Conservation (phyloP, 1,140 invertebrate species). For the Panagrolaimus sp. region DNA sequence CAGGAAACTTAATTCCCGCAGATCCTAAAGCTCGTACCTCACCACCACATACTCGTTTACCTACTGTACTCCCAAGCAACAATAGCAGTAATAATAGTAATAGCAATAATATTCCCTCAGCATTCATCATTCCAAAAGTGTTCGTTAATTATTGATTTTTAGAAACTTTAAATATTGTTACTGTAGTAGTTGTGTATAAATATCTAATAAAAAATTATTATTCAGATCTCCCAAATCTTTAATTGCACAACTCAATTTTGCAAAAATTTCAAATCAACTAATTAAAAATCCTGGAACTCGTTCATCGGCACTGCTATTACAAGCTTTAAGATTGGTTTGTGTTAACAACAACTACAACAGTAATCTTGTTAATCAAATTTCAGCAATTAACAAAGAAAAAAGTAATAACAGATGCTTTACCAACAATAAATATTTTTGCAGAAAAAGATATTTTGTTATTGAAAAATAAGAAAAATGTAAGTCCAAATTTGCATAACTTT, state of each 20-base stretch:
- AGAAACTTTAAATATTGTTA: neutral
- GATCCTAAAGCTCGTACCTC: conserved; percentile 25
- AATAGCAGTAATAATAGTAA: neutral
- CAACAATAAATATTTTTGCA: conserved; percentile 20
- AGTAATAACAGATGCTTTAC: neutral
- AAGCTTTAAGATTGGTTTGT: conserved; percentile 44
- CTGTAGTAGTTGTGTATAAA: neutral
- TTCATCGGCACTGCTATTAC: conserved; percentile 40
- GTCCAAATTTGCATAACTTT: too few species aligned
- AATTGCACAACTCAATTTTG: conserved; percentile 21
- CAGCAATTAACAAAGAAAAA: conserved; percentile 16
- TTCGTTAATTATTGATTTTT: too few species aligned
- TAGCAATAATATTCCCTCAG: neutral
- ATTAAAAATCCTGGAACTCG: conserved; percentile 31
- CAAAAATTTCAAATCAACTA: conserved; percentile 29
- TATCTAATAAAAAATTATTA: neutral
- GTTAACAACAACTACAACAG: neutral
- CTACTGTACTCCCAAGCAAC: conserved; percentile 20
- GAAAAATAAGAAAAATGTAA: conserved; percentile 40
- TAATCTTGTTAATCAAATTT: neutral
- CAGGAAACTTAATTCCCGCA: conserved; percentile 27
- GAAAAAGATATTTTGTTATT: conserved; percentile 39
- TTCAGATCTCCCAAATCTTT: conserved; percentile 5
- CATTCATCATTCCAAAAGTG: too few species aligned
- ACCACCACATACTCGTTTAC: conserved; percentile 14